Base-by-base conservation (phyloP, 2,888 invertebrate species). In the Microctonus brassicae region DNA sequence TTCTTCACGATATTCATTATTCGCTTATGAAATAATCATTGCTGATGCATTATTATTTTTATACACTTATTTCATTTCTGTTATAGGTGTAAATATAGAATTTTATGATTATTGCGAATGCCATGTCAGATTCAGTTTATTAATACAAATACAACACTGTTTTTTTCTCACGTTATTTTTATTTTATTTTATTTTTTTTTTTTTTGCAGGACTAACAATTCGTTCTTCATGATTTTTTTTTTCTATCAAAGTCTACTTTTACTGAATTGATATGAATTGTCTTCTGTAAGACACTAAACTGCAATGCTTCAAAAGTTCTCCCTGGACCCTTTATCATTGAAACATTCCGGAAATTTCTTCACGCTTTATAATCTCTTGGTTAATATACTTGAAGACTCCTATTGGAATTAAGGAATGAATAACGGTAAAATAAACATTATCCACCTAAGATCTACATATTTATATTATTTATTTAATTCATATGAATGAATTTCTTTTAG, bases 221-320 rank as follows among this genome's bases (percentile, higher is more conserved):
- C 47, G 17, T n/a, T 17, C 17, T 17, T 47, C 17, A 47, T 17
- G 17, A 17, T 47, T 47, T 9, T 39, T 39, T 13, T 13, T 39
- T n/a, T 3, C 13, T 13, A n/a, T 61, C 34, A 57, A 53, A 64
- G 29, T 69, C 39, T 67, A 26, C 29, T 52, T 24, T 47, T 33
- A 47, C 9, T 6, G 29, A 13, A 64, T 64, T 34, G n/a, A n/a
- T 53, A 53, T 53, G 26, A 10, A 53, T 26, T 61, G 33, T 73
- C 52, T 69, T 73, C 70, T 60, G 57, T 68, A 70, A 69, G 60
- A 64, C 64, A 57, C 57, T 65, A 57, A 58, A 65, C 39, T 11
- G 17, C 33, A 52, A 69, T 53, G 24, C 55, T 20, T 11, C 53
- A 61, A 36, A 39, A 57, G n/a, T 53, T 53, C 53, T 33, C 10